Conservation (phyloP, 1,140 invertebrate species). For the Dinoponera quadriceps region DNA sequence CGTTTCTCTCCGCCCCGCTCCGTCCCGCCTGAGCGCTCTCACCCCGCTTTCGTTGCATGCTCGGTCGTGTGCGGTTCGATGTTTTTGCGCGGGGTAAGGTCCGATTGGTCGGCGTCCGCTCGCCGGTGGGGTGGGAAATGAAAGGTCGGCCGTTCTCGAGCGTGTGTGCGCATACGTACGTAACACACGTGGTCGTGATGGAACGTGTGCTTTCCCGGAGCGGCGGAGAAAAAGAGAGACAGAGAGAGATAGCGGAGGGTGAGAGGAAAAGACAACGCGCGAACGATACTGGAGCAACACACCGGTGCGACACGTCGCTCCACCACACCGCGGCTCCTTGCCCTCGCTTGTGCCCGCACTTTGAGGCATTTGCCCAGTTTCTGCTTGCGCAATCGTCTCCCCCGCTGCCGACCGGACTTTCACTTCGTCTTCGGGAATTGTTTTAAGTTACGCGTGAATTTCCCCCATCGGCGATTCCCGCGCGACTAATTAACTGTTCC, state of each 20-base stretch:
- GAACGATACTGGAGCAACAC: conserved; percentile 65
- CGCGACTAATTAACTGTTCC: neutral
- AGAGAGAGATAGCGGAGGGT: neutral
- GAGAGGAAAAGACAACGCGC: conserved; percentile 52
- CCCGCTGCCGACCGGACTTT: conserved; percentile 30
- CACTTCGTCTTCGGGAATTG: conserved; percentile 37
- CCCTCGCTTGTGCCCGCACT: conserved; percentile 4
- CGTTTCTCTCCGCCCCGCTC: conserved; percentile 45
- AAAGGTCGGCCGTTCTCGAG: conserved; percentile 71
- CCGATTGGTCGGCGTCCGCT: conserved; percentile 77
- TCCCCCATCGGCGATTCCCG: neutral
- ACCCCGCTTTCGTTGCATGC: conserved; percentile 63
- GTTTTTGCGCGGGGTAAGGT: conserved; percentile 78
- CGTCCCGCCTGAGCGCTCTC: conserved; percentile 52
- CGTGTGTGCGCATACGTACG: conserved; percentile 67
- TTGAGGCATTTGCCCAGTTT: conserved; percentile 30
- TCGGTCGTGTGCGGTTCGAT: conserved; percentile 78
- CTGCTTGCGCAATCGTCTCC: conserved; percentile 21
- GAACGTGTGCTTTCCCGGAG: conserved; percentile 61
- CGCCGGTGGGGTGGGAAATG: conserved; percentile 73
- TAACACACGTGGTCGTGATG: conserved; percentile 65
- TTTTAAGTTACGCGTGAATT: conserved; percentile 9
- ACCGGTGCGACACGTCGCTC: conserved; percentile 45
- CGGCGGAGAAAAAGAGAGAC: conserved; percentile 10
- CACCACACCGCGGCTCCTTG: conserved; percentile 4